phyloP scores from a whole-genome alignment of 2,113 vertebrate species.

The Ovis canadensis region DNA sequence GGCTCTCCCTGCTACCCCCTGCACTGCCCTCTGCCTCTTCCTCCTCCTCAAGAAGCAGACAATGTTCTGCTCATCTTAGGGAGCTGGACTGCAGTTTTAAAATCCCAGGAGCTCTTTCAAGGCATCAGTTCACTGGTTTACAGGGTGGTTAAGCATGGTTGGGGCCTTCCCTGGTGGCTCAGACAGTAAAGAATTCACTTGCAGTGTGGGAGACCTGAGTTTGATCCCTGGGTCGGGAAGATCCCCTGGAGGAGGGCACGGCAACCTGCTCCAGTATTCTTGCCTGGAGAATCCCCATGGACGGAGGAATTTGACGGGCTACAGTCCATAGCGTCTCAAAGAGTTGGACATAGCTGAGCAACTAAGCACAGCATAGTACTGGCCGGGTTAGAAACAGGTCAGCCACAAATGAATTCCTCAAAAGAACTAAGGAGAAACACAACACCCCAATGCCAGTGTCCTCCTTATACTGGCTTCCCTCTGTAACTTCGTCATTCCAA shows the following conservation, averaged over 20 bases:
- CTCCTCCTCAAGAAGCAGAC: not conserved
- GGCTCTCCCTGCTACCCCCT: fast-evolving
- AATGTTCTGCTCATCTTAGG: not conserved
- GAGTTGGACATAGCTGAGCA: not conserved
- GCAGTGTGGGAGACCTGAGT: not conserved
- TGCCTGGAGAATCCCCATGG: not conserved
- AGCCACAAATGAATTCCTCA: not conserved
- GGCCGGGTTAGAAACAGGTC: not conserved
- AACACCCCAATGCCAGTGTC: fast-evolving
- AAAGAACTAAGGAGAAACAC: not conserved
- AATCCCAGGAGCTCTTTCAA: not conserved
- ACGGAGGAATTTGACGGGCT: not conserved
- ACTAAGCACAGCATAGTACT: not conserved
- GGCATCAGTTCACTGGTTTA: not conserved
- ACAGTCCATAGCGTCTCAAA: not conserved
- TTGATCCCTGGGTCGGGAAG: not conserved
- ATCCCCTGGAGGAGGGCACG: fast-evolving
- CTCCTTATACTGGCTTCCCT: not conserved
- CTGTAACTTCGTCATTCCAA: not conserved
- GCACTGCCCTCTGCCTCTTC: too few relatives aligned
- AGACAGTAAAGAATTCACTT: not conserved
- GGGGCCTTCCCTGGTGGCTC: not conserved
- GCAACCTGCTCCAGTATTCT: not conserved
- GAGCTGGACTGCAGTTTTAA: not conserved
- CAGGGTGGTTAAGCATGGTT: not conserved